Base-by-base conservation (phyloP, 2,888 invertebrate genomes). In the Drosophila ustulata region DNA sequence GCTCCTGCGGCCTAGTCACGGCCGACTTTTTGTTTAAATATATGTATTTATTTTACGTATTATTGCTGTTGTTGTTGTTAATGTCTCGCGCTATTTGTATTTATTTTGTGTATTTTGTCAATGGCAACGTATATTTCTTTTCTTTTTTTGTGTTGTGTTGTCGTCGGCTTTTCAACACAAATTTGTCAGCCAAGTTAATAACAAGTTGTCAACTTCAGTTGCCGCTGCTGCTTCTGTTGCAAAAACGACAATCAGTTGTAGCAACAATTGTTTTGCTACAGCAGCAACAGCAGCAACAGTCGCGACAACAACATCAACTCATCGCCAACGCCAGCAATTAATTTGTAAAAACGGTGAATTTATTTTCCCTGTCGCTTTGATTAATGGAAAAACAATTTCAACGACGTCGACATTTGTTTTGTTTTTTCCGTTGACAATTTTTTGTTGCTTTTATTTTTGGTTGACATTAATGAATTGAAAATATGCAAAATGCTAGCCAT, bases 371-470 rank as follows among this genome's bases (percentile, higher is more conserved):
- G 71, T 47, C 71, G 71, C 69, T 75, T 78, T 84, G 86, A 84
- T 84, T 84, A 84, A 84, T 84, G 83, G 81, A 66, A 83, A 83
- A 83, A 81, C 86, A 81, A 76, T 83, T 76, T 76, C 58, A 41
- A 57, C 46, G 49, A 62, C 59, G 53, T 72, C 50, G 52, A 25
- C 55, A 50, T 63, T 55, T 65, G 18, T 45, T 25, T 51, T 34
- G 25, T 61, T 53, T 51, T 64, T 62, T 52, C 43, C 50, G 41
- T 70, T 66, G 77, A 77, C 73, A 73, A 69, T 73, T 57, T 66
- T 65, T 25, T 51, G 53, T 41, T 37, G 37, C 61, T 9, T 37
- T 43, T 26, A 23, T 23, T 8, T 47, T 39, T 39, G n/a, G 6
- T 76, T 55, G 59, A 39, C 46, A 50, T 77, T 58, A 83, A 80